phyloP scores from a whole-genome alignment of 2,797 vertebrate species.

The Sphaeramia orbicularis region DNA sequence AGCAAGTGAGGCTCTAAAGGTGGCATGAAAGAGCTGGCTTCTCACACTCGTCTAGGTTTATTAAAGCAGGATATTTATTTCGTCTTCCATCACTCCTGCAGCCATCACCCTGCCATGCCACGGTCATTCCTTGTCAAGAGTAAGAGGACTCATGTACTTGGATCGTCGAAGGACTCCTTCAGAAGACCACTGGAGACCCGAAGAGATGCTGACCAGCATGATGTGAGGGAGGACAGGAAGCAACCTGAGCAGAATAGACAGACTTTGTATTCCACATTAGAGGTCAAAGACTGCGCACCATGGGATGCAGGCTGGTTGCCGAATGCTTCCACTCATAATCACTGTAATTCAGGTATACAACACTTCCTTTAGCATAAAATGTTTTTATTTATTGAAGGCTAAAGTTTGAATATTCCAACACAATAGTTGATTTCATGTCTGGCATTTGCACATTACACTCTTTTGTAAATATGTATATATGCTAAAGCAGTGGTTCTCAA shows the following conservation, averaged over 20 bases:
- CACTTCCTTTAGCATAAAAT: not conserved
- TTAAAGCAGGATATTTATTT: constrained; percentile 16
- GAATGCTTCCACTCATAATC: constrained; percentile 5
- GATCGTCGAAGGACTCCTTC: constrained; percentile 21
- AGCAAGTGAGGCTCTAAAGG: constrained; percentile 27
- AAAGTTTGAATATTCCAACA: no score
- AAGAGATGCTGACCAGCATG: not conserved
- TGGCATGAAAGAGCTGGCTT: constrained; percentile 44
- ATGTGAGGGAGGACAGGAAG: not conserved
- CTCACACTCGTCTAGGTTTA: constrained; percentile 43
- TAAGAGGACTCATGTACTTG: constrained; percentile 62
- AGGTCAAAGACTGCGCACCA: constrained; percentile 19
- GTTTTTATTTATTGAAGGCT: not conserved
- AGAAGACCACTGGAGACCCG: not conserved
- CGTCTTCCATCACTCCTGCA: constrained; percentile 5
- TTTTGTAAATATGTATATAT: no score
- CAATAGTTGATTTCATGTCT: no score
- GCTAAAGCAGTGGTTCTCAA: no score
- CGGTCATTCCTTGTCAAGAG: constrained; percentile 86
- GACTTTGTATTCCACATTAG: constrained; percentile 8
- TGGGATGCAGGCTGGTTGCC: constrained; percentile 19
- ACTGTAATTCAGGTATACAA: constrained; percentile 68
- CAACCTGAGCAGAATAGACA: constrained; percentile 11
- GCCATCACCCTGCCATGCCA: constrained; percentile 71
- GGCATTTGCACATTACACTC: no score